Conservation (phyloP, 2,888 invertebrate species). For the Saturnia japonica region DNA sequence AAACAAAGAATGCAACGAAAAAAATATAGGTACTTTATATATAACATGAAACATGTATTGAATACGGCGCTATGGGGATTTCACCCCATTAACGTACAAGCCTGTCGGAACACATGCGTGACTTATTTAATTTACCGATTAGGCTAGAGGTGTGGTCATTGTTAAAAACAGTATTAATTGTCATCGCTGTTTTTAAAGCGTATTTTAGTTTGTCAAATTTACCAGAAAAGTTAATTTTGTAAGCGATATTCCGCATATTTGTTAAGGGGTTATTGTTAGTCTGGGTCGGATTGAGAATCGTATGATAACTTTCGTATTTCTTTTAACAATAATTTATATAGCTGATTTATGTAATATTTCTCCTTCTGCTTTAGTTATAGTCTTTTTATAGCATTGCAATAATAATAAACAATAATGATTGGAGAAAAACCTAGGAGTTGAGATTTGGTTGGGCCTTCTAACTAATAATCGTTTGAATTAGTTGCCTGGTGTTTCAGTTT, state of each 20-base stretch:
- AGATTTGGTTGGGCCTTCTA: no score
- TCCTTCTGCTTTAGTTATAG: no score
- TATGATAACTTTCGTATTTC: background rate
- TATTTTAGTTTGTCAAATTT: background rate
- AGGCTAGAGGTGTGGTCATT: conserved; percentile 19
- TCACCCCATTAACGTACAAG: conserved; percentile 2
- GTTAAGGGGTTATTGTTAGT: background rate
- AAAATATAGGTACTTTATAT: background rate
- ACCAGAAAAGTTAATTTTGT: conserved; percentile 9
- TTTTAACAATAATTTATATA: background rate
- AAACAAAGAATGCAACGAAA: background rate
- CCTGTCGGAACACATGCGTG: conserved; percentile 17
- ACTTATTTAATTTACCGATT: conserved; percentile 22
- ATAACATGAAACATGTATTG: background rate
- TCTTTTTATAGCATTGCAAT: no score
- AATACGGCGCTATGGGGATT: background rate
- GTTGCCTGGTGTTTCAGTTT: no score
- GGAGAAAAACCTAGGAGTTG: no score
- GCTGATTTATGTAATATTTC: no score
- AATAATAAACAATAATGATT: no score
- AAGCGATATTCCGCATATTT: background rate
- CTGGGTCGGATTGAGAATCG: background rate
- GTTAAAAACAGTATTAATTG: conserved; percentile 13
- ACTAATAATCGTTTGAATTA: no score
- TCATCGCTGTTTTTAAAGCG: conserved; percentile 7